phyloP scores from a whole-genome alignment of 2,888 invertebrate species.

The Eristalinus aeneus region DNA sequence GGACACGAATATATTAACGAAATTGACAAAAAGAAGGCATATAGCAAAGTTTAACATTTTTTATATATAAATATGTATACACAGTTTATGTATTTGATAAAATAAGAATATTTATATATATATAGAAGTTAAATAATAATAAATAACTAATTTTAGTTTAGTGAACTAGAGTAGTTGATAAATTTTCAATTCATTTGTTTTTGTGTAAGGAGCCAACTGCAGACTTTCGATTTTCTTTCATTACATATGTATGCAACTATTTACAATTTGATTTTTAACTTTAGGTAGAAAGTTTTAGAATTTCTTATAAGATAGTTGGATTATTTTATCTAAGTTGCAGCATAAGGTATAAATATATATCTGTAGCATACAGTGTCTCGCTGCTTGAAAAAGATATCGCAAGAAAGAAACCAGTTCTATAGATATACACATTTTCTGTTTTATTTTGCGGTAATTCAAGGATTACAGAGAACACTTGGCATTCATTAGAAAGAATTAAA shows the following conservation, averaged over 20 bases:
- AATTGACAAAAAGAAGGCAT: slow-evolving; percentile 55
- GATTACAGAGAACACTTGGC: background rate
- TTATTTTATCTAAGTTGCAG: slow-evolving; percentile 49
- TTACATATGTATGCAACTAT: slow-evolving; percentile 17
- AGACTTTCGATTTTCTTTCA: background rate
- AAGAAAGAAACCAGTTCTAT: background rate
- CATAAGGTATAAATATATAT: slow-evolving; percentile 24
- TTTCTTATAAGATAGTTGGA: slow-evolving; percentile 44
- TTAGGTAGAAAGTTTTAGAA: background rate
- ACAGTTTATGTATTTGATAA: slow-evolving; percentile 15
- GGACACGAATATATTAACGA: slow-evolving; percentile 60
- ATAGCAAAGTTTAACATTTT: slow-evolving; percentile 51
- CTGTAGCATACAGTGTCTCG: slow-evolving; percentile 9
- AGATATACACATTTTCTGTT: background rate
- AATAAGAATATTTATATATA: slow-evolving; percentile 23
- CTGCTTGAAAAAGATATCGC: background rate
- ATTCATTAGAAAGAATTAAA: background rate
- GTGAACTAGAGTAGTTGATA: slow-evolving; percentile 52
- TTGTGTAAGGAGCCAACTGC: slow-evolving; percentile 15
- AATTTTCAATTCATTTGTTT: slow-evolving; percentile 36
- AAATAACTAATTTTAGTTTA: slow-evolving; percentile 66
- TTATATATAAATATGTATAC: background rate
- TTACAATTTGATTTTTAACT: slow-evolving; percentile 34
- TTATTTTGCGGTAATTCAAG: background rate
- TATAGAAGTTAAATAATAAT: slow-evolving; percentile 59